phyloP scores from a whole-genome alignment of 2,113 vertebrate species.

The Pelmatolapia mariae region DNA sequence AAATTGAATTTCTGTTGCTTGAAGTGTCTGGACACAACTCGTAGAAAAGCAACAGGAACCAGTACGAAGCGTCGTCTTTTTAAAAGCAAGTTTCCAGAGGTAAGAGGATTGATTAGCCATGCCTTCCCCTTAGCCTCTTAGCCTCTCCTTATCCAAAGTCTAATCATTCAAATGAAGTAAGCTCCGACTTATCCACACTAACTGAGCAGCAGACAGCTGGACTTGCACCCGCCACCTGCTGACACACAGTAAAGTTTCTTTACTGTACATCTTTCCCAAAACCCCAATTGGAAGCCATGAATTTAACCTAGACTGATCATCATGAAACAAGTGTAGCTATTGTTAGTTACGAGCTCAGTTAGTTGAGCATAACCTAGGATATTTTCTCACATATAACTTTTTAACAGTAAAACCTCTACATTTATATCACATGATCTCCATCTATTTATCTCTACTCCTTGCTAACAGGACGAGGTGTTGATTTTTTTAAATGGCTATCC shows the following conservation, averaged over 20 bases:
- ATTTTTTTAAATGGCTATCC: constrained; percentile 30
- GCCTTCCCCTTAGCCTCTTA: constrained; percentile 72
- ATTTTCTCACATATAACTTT: not conserved
- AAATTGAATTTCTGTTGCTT: not conserved
- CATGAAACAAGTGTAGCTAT: not conserved
- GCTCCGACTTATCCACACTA: constrained; percentile 67
- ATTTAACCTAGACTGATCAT: not conserved
- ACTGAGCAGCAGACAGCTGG: constrained; percentile 58
- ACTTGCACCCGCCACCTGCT: constrained; percentile 28
- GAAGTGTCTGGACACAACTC: not conserved
- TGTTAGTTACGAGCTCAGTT: not conserved
- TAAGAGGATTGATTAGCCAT: constrained; percentile 82
- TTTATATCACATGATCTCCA: not conserved
- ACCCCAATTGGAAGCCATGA: not conserved
- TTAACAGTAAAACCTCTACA: not conserved
- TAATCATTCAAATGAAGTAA: constrained; percentile 82
- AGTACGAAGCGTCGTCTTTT: constrained; percentile 47
- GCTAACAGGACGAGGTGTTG: not conserved
- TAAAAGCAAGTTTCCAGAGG: constrained; percentile 67
- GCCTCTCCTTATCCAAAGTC: constrained; percentile 64
- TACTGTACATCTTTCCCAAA: not conserved
- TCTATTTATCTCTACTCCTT: not conserved
- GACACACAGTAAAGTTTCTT: not conserved
- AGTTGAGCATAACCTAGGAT: not conserved
- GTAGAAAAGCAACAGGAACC: not conserved